These are phyloP conservation scores for Spodoptera picta DNA, from an alignment of 2,888 invertebrate species.

Conservation along the genomic window DNA sequence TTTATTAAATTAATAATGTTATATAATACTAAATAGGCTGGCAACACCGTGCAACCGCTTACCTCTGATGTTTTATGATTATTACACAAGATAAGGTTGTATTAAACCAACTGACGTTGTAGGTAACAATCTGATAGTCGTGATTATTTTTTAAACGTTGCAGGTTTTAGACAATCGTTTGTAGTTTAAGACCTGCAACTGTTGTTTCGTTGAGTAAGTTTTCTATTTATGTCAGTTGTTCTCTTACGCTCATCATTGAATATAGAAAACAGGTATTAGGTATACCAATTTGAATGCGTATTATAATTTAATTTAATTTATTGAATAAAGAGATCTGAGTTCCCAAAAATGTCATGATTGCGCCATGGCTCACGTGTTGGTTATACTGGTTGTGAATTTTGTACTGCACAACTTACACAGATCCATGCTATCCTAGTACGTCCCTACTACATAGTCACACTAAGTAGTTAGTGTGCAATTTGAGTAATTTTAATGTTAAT, in stretches of 20 bases:
- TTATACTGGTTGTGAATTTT: no score
- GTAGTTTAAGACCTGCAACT: no score
- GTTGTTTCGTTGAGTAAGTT: no score
- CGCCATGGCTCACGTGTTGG: no score
- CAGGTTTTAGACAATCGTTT: background rate
- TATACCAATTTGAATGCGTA: no score
- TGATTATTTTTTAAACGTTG: conserved; percentile 15
- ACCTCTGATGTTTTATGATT: conserved; percentile 44
- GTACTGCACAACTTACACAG: no score
- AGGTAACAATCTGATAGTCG: conserved; percentile 5
- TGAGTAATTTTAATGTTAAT: conserved; percentile 73
- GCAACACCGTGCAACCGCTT: conserved; percentile 20
- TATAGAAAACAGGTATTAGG: no score
- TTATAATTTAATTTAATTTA: no score
- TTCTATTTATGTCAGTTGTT: no score
- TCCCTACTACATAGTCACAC: conserved; percentile 44
- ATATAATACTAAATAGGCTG: conserved; percentile 33
- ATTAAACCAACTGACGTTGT: conserved; percentile 23
- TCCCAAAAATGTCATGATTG: no score
- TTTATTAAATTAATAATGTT: conserved; percentile 53
- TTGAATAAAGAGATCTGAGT: no score
- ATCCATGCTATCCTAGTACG: conserved; percentile 28
- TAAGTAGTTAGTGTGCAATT: conserved; percentile 64
- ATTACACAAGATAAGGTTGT: conserved; percentile 35
- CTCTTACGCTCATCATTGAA: no score